A percentile compares a stretch with the other conserved stretches of the same genome.
phyloP scores from a whole-genome alignment of 1,140 invertebrate genomes.

The Scaptomyza graminum region DNA sequence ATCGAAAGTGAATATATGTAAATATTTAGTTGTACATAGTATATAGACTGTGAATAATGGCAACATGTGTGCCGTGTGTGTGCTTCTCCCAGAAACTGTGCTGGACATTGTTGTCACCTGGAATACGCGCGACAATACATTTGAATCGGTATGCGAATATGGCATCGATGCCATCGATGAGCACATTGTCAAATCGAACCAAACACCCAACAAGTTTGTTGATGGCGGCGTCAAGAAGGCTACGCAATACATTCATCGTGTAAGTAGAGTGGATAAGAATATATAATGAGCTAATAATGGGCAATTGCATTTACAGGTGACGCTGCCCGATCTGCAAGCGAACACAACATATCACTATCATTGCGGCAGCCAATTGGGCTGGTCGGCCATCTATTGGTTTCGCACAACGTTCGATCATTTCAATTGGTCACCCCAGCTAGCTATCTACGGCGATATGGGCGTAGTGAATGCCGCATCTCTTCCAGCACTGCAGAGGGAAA shows the following conservation, averaged over 20 bases:
- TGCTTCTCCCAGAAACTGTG: constrained; percentile 85
- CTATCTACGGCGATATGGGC: constrained; percentile 96
- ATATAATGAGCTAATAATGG: not conserved
- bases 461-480: constrained; percentile 95
- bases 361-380: constrained; percentile 91
- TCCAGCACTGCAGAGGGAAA: constrained; percentile 91
- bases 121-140: constrained; percentile 91
- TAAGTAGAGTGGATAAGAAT: constrained; percentile 84
- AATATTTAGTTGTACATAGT: constrained; percentile 4
- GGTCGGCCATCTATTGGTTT: constrained; percentile 92
- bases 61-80: constrained; percentile 47
- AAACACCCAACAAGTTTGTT: constrained; percentile 86
- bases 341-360: constrained; percentile 91
- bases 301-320: constrained; percentile 87
- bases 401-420: constrained; percentile 87
- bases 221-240: constrained; percentile 90
- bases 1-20: not conserved
- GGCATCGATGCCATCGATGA: constrained; percentile 86
- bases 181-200: constrained; percentile 84
- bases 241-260: constrained; percentile 92
- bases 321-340: constrained; percentile 86
- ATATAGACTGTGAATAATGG: constrained; percentile 27
- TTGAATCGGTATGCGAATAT: constrained; percentile 91
- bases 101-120: constrained; percentile 94
- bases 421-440: constrained; percentile 91